Conservation (phyloP, 2,797 vertebrate species). For the Anniella stebbinsi region DNA sequence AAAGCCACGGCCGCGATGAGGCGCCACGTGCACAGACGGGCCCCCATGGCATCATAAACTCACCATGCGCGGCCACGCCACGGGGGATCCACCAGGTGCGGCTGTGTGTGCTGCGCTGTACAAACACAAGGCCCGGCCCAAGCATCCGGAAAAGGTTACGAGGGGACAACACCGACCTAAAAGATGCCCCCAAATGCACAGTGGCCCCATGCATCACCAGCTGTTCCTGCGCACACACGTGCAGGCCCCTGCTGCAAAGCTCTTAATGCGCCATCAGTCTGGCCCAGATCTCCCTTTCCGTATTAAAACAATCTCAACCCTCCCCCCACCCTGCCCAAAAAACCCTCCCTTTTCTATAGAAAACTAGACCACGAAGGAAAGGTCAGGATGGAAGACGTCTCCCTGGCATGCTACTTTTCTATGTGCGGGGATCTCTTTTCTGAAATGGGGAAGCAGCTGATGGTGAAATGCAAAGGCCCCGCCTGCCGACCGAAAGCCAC, state of each 20-base stretch:
- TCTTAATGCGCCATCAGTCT: neutral
- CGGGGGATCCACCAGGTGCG: neutral
- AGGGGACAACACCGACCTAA: neutral
- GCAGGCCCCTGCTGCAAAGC: neutral
- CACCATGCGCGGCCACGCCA: accelerated
- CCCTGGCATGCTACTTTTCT: neutral
- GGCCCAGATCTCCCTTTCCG: no score
- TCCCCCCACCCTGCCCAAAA: neutral
- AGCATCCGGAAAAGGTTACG: neutral
- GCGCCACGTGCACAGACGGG: no score
- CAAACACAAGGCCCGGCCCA: neutral
- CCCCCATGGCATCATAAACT: neutral
- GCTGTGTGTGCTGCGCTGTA: neutral
- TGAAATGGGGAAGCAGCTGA: neutral
- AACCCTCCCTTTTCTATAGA: no score
- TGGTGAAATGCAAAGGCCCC: neutral
- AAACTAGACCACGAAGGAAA: neutral
- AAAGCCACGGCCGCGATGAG: neutral
- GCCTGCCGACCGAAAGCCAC: neutral
- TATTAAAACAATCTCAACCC: no score
- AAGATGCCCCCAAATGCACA: no score
- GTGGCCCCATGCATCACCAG: neutral
- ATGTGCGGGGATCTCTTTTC: neutral
- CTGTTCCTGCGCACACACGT: no score
- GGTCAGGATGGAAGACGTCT: neutral